Base-by-base conservation (phyloP, 1,140 invertebrate species). In the Pinna nobilis region DNA sequence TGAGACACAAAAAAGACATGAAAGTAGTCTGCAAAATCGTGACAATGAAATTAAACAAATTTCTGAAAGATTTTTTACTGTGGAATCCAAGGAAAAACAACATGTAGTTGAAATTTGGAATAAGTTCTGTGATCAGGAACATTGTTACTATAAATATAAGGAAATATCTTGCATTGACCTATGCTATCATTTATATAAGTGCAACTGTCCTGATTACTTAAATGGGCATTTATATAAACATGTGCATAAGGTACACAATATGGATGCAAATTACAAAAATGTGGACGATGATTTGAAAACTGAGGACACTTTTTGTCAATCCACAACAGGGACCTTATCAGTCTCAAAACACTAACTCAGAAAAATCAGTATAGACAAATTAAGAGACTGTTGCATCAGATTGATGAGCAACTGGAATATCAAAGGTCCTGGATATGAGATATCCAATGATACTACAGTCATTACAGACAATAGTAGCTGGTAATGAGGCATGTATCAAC, bases 201-300 rank as follows among this genome's bases (percentile, higher is more conserved):
- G 59, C 23, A 61, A 18, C 23, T 61, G 59, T 25, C 4, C 13
- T 39, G 59, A 61, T 61, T 44, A 39, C 35, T 15, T 23, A 7
- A 61, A 61, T 61, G 59, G 59, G 13, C 37, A 59, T 41, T 32
- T 61, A 23, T 61, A 37, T 61, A 61, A 61, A 61, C 59, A 61
- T 41, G 23, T 61, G 15, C 59, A 61, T 23, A 61, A 61, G 23
- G 25, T 61, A 23, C 59, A 61, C 23, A 23, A 15, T 25, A 37
- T 39, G 5, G 37, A n/a, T 23, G 41, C 25, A 32, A 18, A 13
- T 4, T n/a, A 44, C 15, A 37, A n/a, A 2, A 37, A 37, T 25
- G 37, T 39, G 18, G 35, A 41, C 15, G 33, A 37, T 20, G 15
- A 13, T 15, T 0, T 32, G 20, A 37, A 61, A 41, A 15, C 25